Percentiles rank a stretch among this genome's conserved stretches.
Conservation (phyloP, 2,888 invertebrate species). For the Mythimna ferrago region DNA sequence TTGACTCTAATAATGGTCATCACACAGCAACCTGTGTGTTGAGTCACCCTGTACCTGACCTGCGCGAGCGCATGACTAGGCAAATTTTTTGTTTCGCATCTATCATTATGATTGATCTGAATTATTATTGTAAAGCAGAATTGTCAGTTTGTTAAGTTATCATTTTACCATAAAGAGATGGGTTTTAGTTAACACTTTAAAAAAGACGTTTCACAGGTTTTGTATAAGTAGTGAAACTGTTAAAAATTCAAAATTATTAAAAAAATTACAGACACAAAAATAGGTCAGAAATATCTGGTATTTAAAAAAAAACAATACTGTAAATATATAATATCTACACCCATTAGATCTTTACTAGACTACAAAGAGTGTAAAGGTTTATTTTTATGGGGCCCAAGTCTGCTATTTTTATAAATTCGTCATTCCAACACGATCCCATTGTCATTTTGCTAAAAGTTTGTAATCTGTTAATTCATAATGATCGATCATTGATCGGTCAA, state of each 20-base stretch:
- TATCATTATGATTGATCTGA: constrained; percentile 4
- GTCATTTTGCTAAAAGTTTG: too few species aligned
- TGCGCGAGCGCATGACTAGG: constrained; percentile 24
- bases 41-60: constrained; percentile 28
- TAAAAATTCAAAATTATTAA: background rate
- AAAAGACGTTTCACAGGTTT: background rate
- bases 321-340: background rate
- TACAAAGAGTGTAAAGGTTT: too few species aligned
- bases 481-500: too few species aligned
- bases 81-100: constrained; percentile 2
- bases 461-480: too few species aligned
- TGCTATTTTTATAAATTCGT: too few species aligned
- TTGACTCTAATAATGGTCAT: constrained; percentile 26
- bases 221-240: background rate
- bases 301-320: background rate
- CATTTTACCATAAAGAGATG: background rate
- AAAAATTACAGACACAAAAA: too few species aligned
- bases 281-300: background rate
- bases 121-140: background rate
- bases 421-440: too few species aligned
- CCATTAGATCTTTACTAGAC: too few species aligned
- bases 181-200: background rate
- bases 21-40: constrained; percentile 1
- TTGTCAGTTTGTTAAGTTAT: background rate
- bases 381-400: too few species aligned